A percentile compares a stretch with the other conserved stretches of the same genome.
phyloP scores from a whole-genome alignment of 2,797 vertebrate genomes.

The Rousettus madagascariensis region DNA sequence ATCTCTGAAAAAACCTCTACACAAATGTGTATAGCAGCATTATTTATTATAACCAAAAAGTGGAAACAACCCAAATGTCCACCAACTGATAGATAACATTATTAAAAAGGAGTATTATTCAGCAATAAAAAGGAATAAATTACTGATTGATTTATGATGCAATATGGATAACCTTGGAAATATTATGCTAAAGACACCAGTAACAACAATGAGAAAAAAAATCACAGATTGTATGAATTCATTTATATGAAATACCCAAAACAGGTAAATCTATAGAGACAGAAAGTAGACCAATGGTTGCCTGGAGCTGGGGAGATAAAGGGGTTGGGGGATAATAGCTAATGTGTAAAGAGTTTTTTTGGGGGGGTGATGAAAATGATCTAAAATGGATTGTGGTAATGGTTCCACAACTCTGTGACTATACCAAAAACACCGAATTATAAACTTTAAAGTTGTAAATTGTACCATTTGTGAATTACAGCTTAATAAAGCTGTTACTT shows the following conservation, averaged over 20 bases:
- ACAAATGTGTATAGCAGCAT: not conserved
- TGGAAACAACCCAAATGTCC: not conserved
- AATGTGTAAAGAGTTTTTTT: not conserved
- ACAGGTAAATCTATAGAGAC: not conserved
- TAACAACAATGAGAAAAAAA: not conserved
- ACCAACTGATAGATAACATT: not conserved
- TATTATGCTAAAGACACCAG: not conserved
- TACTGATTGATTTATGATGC: not conserved
- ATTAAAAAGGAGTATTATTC: not conserved
- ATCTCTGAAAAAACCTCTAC: not conserved
- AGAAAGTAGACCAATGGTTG: not conserved
- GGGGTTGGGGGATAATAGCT: not conserved
- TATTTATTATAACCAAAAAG: not conserved
- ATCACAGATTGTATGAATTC: not conserved
- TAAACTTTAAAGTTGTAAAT: not conserved
- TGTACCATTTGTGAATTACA: not conserved
- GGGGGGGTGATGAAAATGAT: not conserved
- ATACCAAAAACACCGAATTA: not conserved
- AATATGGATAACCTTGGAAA: not conserved
- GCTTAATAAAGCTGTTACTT: not conserved
- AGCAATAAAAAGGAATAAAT: not conserved
- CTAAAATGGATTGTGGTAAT: not conserved
- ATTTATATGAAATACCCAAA: not conserved
- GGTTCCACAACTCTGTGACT: not conserved
- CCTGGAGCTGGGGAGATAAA: not conserved